Conservation (phyloP, 2,797 vertebrate species). For the Trachurus trachurus region DNA sequence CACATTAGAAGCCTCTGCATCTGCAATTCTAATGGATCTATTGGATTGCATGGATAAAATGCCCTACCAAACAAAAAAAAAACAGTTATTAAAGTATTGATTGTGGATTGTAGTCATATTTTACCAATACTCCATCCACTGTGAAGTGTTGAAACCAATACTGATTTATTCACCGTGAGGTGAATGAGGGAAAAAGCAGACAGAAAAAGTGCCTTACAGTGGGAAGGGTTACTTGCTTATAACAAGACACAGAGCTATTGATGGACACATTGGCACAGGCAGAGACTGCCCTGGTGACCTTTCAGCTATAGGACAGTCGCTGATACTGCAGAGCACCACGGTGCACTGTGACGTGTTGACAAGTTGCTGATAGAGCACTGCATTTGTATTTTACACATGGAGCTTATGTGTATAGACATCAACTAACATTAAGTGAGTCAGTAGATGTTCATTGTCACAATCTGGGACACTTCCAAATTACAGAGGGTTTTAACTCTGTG, state of each 20-base stretch:
- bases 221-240: neutral
- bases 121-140: neutral
- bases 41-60: too few species aligned
- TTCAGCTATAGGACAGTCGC: constrained; percentile 26
- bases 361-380: constrained; percentile 31
- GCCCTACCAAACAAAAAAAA: neutral
- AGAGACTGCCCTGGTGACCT: constrained; percentile 39
- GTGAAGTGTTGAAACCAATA: neutral
- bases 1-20: too few species aligned
- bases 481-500: constrained; percentile 14
- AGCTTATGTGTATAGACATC: constrained; percentile 12
- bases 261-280: constrained; percentile 49
- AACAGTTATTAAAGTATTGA: neutral
- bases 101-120: neutral
- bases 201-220: neutral
- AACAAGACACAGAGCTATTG: constrained; percentile 38
- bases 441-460: neutral
- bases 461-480: constrained; percentile 19
- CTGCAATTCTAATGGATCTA: too few species aligned
- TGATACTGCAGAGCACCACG: constrained; percentile 31
- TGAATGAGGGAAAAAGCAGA: neutral
- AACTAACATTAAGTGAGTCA: constrained; percentile 5
- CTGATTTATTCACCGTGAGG: neutral
- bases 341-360: constrained; percentile 24
- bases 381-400: constrained; percentile 11